phyloP scores from a whole-genome alignment of 1,140 invertebrate genomes.

The Lasaia peninsularis region DNA sequence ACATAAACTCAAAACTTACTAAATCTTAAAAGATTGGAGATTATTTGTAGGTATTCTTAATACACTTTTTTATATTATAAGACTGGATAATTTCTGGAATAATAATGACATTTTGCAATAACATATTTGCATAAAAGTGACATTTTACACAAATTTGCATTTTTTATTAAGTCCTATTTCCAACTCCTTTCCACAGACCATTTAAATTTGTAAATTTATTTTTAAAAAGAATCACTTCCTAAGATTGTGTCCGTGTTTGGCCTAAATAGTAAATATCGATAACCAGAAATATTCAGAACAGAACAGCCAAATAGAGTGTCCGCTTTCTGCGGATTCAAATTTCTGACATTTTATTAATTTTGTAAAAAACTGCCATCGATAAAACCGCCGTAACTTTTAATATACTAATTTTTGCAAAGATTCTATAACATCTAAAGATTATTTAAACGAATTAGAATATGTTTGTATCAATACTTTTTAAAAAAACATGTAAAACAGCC shows the following conservation, averaged over 20 bases:
- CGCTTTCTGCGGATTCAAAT: neutral
- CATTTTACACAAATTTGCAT: neutral
- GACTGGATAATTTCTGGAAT: neutral
- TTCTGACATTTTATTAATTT: neutral
- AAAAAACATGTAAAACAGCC: neutral
- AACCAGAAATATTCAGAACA: neutral
- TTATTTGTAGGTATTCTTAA: neutral
- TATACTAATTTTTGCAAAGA: neutral
- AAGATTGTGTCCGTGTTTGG: neutral
- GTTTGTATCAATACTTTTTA: neutral
- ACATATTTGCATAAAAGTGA: neutral
- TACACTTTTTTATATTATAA: neutral
- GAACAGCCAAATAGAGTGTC: conserved; percentile 1
- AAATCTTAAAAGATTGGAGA: neutral
- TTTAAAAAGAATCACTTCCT: neutral
- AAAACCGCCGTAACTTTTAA: neutral
- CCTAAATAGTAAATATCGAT: conserved; percentile 1
- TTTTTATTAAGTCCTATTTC: neutral
- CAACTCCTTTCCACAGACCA: neutral
- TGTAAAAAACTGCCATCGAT: neutral
- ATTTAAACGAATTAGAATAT: neutral
- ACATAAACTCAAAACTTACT: neutral
- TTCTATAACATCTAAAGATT: neutral
- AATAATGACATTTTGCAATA: neutral
- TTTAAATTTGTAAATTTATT: neutral